These are phyloP conservation scores for Esox lucius DNA, from an alignment of 2,797 vertebrate species.

Conservation along the genomic window DNA sequence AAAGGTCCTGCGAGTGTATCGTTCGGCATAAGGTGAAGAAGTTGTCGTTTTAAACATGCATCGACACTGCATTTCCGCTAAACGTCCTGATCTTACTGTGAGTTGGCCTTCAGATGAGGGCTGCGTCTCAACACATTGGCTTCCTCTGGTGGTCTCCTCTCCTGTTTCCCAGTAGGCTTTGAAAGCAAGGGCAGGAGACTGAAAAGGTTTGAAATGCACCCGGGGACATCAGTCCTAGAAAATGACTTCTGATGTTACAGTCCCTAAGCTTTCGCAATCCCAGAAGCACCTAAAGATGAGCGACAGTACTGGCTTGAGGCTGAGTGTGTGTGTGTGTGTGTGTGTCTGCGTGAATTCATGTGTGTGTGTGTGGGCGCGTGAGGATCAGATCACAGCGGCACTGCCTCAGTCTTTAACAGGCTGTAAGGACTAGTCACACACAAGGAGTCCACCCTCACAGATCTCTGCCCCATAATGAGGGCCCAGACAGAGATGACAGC, in stretches of 20 bases:
- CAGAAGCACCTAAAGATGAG: not conserved
- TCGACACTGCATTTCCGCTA: constrained; percentile 8
- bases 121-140: not conserved
- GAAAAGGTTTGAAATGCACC: not conserved
- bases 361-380: constrained; percentile 9
- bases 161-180: not conserved
- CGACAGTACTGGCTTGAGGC: not conserved
- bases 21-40: not conserved
- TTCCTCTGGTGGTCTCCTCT: not conserved
- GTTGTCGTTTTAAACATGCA: not conserved
- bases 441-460: not conserved
- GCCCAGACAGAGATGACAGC: not conserved
- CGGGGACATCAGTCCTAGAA: constrained; percentile 20
- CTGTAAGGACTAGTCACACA: not conserved
- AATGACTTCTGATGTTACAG: constrained; percentile 24
- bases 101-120: not conserved
- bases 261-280: not conserved
- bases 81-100: constrained; percentile 27
- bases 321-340: not conserved
- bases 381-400: not conserved
- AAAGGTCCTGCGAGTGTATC: not conserved
- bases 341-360: constrained; percentile 20
- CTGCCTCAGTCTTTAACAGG: not conserved
- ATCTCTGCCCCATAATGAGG: not conserved
- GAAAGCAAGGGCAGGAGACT: not conserved